These are phyloP conservation scores for Aurelia aurita complex sp. Pacific DNA, from an alignment of 30 jellyfish, hydroid and myxozoan genomes.

Conservation along the genomic window DNA sequence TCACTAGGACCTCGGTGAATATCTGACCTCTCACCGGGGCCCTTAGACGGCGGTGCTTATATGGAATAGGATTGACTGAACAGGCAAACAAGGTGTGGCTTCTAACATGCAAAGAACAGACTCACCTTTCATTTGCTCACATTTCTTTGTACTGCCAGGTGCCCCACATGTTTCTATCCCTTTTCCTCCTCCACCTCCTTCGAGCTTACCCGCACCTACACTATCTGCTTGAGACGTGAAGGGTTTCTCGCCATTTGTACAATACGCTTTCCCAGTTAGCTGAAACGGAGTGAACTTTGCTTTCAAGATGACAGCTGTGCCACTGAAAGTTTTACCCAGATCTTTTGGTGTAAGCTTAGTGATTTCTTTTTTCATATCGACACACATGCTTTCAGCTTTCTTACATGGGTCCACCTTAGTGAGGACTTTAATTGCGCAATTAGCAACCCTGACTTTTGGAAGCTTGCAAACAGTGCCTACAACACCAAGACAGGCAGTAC, in stretches of 20 bases:
- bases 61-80: too few species aligned
- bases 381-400: background rate
- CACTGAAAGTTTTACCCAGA: slow-evolving; percentile 1
- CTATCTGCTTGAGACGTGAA: background rate
- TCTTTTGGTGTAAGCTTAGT: background rate
- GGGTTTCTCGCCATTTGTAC: background rate
- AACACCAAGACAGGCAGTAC: slow-evolving; percentile 42
- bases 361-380: background rate
- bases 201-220: background rate
- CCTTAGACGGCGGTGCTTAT: too few species aligned
- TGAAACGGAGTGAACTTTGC: background rate
- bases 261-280: background rate
- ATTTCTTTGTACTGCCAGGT: background rate
- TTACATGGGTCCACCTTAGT: slow-evolving; percentile 41
- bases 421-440: slow-evolving; percentile 26
- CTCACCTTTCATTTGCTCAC: background rate
- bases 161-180: slow-evolving; percentile 7
- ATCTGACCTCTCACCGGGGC: too few species aligned
- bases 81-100: too few species aligned
- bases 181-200: slow-evolving; percentile 1
- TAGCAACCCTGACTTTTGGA: slow-evolving; percentile 9
- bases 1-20: too few species aligned
- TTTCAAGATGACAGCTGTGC: background rate
- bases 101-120: too few species aligned
- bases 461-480: slow-evolving; percentile 13